Conservation (phyloP, 2,888 invertebrate genomes). For the Ganaspis brasiliensis region DNA sequence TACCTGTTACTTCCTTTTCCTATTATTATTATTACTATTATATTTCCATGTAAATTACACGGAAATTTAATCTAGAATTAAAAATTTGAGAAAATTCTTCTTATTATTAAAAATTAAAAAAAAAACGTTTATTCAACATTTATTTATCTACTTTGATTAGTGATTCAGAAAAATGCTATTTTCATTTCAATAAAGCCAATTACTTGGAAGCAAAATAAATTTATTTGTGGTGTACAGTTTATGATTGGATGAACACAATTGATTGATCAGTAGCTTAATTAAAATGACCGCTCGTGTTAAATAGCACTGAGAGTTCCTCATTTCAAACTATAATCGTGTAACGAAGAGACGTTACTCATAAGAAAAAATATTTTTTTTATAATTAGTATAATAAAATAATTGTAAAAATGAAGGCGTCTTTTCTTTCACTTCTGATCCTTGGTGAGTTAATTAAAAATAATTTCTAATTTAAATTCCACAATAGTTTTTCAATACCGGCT, state of each 20-base stretch:
- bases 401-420: constrained; percentile 7
- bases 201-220: constrained; percentile 15
- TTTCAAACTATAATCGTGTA: constrained; percentile 17
- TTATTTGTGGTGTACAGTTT: constrained; percentile 30
- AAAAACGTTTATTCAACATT: too few relatives aligned
- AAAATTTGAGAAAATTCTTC: too few relatives aligned
- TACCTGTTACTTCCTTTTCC: too few relatives aligned
- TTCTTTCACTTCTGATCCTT: constrained; percentile 7
- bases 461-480: background rate
- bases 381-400: background rate
- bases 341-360: background rate
- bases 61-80: too few relatives aligned
- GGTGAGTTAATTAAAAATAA: constrained; percentile 16
- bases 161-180: background rate
- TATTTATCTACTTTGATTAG: too few relatives aligned
- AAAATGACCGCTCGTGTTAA: constrained; percentile 40
- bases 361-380: background rate
- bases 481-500: too few relatives aligned
- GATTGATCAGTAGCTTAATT: constrained; percentile 37
- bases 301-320: constrained; percentile 10
- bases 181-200: background rate
- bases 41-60: too few relatives aligned
- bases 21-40: background rate
- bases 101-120: too few relatives aligned
- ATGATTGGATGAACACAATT: constrained; percentile 38